Evolutionary conservation across 2,113 vertebrate genomes (phyloP).

Genomic region (Otocyon megalotis): DNA sequence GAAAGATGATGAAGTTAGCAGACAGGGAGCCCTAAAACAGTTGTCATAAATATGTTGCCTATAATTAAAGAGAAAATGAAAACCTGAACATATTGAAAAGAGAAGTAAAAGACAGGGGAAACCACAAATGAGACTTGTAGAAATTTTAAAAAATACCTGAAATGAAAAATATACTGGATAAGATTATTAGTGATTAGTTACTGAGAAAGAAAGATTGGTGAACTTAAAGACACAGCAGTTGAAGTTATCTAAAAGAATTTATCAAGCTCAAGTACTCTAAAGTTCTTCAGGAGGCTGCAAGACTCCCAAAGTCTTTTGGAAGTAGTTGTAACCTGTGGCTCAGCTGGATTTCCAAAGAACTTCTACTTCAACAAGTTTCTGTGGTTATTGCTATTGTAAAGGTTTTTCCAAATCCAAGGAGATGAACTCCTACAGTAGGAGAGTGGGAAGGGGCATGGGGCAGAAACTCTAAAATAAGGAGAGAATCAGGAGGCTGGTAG

Average conservation of each 20-base stretch:
- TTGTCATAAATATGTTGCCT: not conserved
- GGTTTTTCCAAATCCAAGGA: conserved; percentile 12
- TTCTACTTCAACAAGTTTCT: not conserved
- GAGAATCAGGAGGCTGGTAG: not conserved
- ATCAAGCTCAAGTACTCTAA: not conserved
- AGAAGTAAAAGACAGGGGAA: not conserved
- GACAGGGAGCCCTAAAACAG: not conserved
- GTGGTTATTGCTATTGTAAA: not conserved
- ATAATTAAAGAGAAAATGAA: not conserved
- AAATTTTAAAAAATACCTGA: not conserved
- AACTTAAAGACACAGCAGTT: not conserved
- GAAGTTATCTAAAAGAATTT: not conserved
- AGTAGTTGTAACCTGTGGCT: not conserved
- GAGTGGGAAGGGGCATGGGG: not conserved
- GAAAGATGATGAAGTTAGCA: not conserved
- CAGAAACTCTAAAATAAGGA: not conserved
- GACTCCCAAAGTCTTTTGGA: not conserved
- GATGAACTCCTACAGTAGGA: not conserved
- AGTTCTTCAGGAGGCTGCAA: not conserved
- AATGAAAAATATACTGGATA: not conserved
- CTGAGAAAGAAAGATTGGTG: not conserved
- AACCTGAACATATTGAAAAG: not conserved
- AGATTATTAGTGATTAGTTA: not conserved
- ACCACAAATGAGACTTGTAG: not conserved
- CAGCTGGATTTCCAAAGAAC: not conserved